phyloP scores from a whole-genome alignment of 2,113 vertebrate species.

The Ibidorhyncha struthersii region DNA sequence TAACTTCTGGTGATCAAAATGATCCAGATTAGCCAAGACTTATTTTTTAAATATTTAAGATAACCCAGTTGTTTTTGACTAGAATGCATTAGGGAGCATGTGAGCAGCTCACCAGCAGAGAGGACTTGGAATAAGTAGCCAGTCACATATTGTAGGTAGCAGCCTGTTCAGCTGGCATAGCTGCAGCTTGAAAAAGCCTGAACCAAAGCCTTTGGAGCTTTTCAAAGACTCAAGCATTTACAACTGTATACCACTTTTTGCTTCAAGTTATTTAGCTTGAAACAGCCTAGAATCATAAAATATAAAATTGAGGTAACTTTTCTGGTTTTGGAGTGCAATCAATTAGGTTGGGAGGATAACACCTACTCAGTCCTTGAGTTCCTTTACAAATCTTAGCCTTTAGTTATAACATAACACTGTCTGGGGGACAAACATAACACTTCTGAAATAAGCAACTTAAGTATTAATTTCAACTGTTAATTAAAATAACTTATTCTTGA shows the following conservation, averaged over 20 bases:
- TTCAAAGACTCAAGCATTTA: background rate
- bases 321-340: background rate
- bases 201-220: background rate
- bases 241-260: background rate
- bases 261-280: background rate
- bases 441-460: background rate
- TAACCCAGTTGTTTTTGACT: background rate
- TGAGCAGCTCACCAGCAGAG: background rate
- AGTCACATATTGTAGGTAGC: background rate
- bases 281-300: background rate
- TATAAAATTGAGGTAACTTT: background rate
- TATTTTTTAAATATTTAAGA: background rate
- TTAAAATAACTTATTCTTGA: background rate
- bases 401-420: background rate
- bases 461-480: background rate
- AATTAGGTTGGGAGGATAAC: background rate
- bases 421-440: background rate
- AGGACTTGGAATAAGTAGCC: background rate
- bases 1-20: background rate
- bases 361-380: background rate
- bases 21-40: background rate
- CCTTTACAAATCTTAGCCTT: background rate
- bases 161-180: background rate
- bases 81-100: background rate
- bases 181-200: background rate